These are phyloP conservation scores for Passer domesticus DNA, from an alignment of 2,113 vertebrate genomes.

Conservation along the genomic window DNA sequence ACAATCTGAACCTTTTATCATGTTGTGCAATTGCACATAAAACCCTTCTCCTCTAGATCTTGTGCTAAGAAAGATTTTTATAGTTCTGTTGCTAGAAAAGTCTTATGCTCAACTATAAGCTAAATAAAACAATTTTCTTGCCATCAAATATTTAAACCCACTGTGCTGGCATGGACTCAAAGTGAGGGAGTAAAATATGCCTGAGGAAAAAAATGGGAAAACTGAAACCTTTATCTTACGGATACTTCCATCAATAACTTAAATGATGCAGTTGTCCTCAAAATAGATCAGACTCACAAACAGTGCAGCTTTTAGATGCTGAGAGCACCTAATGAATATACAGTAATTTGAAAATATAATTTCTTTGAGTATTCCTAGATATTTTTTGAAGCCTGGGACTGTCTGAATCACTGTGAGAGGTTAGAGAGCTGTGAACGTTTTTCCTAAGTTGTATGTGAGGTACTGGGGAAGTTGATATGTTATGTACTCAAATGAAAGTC, in stretches of 20 bases:
- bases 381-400: conserved; percentile 4
- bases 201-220: conserved; percentile 53
- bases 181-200: conserved; percentile 5
- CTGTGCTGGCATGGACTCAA: neutral
- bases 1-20: neutral
- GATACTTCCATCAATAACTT: conserved; percentile 65
- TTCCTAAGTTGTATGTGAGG: conserved; percentile 54
- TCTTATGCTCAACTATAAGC: conserved; percentile 29
- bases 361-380: conserved; percentile 51
- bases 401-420: conserved; percentile 57
- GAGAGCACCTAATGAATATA: conserved; percentile 61
- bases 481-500: conserved; percentile 74
- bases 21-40: neutral
- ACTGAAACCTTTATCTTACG: conserved; percentile 54
- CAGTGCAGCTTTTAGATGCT: conserved; percentile 53
- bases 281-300: conserved; percentile 34
- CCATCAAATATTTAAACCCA: conserved; percentile 63
- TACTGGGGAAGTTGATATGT: conserved; percentile 56
- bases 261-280: conserved; percentile 69
- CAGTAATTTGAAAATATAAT: conserved; percentile 67
- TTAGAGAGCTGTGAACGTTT: conserved; percentile 57
- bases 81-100: conserved; percentile 21
- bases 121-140: conserved; percentile 63
- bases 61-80: conserved; percentile 24
- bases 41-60: neutral